A percentile compares a stretch with the other conserved stretches of the same genome.
phyloP scores from a whole-genome alignment of 2,113 vertebrate genomes.

The Saguinus imperator region DNA sequence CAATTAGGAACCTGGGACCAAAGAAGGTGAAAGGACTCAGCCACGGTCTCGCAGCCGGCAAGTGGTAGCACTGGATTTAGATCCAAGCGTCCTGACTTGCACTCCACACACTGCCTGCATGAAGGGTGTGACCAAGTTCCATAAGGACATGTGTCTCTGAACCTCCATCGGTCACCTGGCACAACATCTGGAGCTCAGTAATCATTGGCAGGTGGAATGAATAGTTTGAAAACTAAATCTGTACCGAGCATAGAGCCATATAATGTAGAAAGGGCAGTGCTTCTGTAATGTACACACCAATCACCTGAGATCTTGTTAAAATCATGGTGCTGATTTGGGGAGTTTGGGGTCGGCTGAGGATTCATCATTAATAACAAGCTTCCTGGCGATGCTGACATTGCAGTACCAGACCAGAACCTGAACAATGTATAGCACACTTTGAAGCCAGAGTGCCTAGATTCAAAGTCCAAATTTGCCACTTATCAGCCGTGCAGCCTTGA shows the following conservation, averaged over 20 bases:
- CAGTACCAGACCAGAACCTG: too few relatives aligned
- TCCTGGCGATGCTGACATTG: background rate
- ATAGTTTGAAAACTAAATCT: background rate
- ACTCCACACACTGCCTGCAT: background rate
- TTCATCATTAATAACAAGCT: background rate
- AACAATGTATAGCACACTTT: background rate
- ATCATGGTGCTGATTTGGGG: background rate
- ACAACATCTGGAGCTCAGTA: background rate
- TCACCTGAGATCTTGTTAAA: background rate
- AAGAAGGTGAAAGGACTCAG: background rate
- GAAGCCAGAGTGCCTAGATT: background rate
- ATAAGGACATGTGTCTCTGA: background rate
- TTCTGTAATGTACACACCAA: background rate
- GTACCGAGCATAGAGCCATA: background rate
- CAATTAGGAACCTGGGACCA: background rate
- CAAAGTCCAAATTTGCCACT: background rate
- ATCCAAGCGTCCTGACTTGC: background rate
- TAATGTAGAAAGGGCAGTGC: rapidly evolving
- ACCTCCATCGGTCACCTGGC: background rate
- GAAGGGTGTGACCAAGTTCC: rapidly evolving
- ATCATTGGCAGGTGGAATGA: background rate
- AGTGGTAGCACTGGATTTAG: background rate
- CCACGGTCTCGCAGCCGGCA: rapidly evolving
- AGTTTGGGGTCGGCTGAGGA: background rate
- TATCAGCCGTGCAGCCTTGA: background rate